These are phyloP conservation scores for Leucoraja ocellata DNA, from an alignment of 2,797 vertebrate species.

Conservation along the genomic window DNA sequence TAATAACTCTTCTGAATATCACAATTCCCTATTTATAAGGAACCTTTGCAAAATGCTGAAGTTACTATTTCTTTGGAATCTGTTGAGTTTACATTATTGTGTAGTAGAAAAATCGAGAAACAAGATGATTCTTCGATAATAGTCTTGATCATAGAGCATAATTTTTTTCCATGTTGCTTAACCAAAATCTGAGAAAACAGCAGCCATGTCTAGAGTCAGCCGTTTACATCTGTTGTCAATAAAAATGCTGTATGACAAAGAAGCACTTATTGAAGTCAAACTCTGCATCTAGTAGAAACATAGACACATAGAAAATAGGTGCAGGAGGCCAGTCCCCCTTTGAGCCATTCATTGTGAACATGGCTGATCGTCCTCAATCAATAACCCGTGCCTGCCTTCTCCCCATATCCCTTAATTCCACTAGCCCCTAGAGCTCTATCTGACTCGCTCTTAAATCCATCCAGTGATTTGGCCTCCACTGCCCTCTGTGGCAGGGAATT, in stretches of 20 bases:
- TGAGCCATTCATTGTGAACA: too few relatives aligned
- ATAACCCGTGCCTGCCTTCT: too few relatives aligned
- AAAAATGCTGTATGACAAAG: not conserved
- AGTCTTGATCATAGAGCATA: not conserved
- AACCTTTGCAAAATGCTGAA: not conserved
- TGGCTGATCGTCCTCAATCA: too few relatives aligned
- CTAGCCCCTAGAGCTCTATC: too few relatives aligned
- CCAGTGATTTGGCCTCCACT: too few relatives aligned
- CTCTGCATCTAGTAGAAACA: not conserved
- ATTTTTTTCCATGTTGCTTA: not conserved
- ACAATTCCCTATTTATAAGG: not conserved
- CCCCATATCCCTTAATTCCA: too few relatives aligned
- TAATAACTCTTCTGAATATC: not conserved
- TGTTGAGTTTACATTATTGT: not conserved
- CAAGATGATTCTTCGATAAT: not conserved
- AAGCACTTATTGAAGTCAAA: not conserved
- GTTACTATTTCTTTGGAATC: not conserved
- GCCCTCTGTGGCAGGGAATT: too few relatives aligned
- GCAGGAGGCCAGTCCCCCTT: too few relatives aligned
- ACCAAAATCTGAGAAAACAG: not conserved
- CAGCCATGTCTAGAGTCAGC: not conserved
- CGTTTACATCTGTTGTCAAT: not conserved
- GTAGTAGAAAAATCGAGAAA: not conserved
- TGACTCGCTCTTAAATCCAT: too few relatives aligned
- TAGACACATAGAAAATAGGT: too few relatives aligned